A percentile compares a stretch with the other conserved stretches of the same genome.
phyloP scores from a whole-genome alignment of 1,140 invertebrate species.

The Cotesia vestalis region DNA sequence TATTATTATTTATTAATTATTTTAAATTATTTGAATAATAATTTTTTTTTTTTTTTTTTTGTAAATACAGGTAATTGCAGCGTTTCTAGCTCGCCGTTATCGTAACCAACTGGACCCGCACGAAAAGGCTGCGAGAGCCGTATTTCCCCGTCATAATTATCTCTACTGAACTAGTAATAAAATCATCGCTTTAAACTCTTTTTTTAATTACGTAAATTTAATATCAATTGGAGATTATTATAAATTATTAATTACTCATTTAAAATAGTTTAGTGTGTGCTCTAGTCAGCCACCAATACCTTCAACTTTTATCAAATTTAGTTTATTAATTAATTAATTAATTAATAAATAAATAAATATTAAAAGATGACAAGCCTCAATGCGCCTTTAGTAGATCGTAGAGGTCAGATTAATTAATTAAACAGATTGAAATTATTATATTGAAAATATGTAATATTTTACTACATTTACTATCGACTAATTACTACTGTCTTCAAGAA shows the following conservation, averaged over 20 bases:
- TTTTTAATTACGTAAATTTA: slow-evolving; percentile 23
- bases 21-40: background rate
- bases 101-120: slow-evolving; percentile 78
- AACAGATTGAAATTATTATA: no score
- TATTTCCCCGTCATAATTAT: slow-evolving; percentile 75
- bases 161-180: slow-evolving; percentile 51
- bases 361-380: slow-evolving; percentile 45
- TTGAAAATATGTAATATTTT: slow-evolving; percentile 7
- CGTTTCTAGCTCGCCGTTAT: slow-evolving; percentile 77
- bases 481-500: no score
- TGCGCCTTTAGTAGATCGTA: slow-evolving; percentile 43
- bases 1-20: background rate
- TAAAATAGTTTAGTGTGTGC: slow-evolving; percentile 50
- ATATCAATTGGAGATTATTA: slow-evolving; percentile 10
- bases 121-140: slow-evolving; percentile 73
- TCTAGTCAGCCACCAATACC: slow-evolving; percentile 56
- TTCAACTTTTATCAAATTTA: no score
- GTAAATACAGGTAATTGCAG: slow-evolving; percentile 73
- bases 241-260: slow-evolving; percentile 26
- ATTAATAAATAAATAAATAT: slow-evolving; percentile 17
- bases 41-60: slow-evolving; percentile 44
- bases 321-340: no score
- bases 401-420: background rate
- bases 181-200: slow-evolving; percentile 36
- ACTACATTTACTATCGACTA: background rate